Evolutionary conservation across 2,113 vertebrate species (phyloP).

Genomic region (Connochaetes taurinus): DNA sequence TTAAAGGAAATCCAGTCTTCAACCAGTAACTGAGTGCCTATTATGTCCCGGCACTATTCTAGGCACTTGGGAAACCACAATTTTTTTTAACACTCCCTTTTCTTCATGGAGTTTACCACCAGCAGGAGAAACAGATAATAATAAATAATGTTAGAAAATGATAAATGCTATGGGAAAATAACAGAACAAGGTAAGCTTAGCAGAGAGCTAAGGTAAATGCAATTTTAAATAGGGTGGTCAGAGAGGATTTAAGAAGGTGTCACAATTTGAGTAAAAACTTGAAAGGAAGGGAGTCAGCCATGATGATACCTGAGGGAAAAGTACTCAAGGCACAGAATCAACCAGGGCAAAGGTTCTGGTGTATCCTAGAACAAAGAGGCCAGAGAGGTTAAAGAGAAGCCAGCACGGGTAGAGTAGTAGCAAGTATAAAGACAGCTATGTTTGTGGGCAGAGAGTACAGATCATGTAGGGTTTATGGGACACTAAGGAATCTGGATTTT

Average conservation of each 20-base stretch:
- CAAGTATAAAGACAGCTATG: neutral
- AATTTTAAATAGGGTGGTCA: constrained; percentile 17
- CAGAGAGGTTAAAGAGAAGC: neutral
- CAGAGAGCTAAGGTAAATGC: neutral
- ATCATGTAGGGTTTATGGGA: neutral
- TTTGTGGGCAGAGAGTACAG: neutral
- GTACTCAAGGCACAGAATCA: neutral
- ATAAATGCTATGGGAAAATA: neutral
- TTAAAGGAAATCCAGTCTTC: neutral
- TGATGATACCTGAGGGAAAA: neutral
- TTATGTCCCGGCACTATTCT: neutral
- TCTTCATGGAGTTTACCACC: neutral
- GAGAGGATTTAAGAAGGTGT: neutral
- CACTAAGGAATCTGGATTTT: constrained; percentile 2
- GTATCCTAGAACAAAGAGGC: neutral
- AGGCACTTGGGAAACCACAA: neutral
- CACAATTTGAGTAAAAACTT: neutral
- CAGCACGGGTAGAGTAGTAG: neutral
- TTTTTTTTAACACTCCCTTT: neutral
- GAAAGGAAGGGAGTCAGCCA: neutral
- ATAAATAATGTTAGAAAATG: constrained; percentile 1
- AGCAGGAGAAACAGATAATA: neutral
- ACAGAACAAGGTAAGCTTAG: neutral
- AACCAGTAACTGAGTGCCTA: neutral
- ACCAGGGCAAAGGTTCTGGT: neutral